Evolutionary conservation across 2,888 invertebrate genomes (phyloP).

Genomic region (Sussaba pulchella): DNA sequence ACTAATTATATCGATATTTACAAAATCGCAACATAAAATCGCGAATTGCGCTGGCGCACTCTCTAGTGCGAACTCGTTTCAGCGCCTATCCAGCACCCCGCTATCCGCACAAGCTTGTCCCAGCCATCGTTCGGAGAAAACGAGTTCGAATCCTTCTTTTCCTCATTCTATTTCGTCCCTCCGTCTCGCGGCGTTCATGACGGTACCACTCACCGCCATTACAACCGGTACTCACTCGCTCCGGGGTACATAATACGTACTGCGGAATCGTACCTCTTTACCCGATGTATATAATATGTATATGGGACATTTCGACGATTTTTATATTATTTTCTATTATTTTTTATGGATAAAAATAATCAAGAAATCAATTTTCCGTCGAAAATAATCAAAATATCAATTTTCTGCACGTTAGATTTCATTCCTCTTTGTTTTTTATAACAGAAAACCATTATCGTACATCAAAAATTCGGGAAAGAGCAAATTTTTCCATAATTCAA

Average conservation of each 20-base stretch:
- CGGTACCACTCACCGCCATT: background rate
- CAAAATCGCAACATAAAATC: too few species aligned
- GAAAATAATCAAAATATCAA: too few species aligned
- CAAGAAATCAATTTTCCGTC: too few species aligned
- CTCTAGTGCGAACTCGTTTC: conserved; percentile 49
- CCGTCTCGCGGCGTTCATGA: conserved; percentile 11
- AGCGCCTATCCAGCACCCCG: conserved; percentile 35
- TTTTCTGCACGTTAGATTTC: too few species aligned
- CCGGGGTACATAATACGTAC: conserved; percentile 13
- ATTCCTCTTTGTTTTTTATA: too few species aligned
- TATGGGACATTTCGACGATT: too few species aligned
- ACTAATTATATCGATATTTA: too few species aligned
- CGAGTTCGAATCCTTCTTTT: conserved; percentile 27
- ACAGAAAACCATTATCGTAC: too few species aligned
- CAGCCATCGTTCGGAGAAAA: conserved; percentile 40
- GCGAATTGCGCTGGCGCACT: conserved; percentile 46
- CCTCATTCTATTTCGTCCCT: conserved; percentile 10
- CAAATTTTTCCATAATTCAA: too few species aligned
- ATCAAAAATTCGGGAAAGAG: too few species aligned
- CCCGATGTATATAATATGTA: conserved; percentile 54
- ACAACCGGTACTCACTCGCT: conserved; percentile 1
- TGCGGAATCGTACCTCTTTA: conserved; percentile 48
- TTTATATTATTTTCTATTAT: too few species aligned
- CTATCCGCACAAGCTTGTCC: conserved; percentile 30
- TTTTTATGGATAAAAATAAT: too few species aligned